phyloP scores from a whole-genome alignment of 35 echinoderm and acorn worm genomes.

The Eucidaris tribuloides region DNA sequence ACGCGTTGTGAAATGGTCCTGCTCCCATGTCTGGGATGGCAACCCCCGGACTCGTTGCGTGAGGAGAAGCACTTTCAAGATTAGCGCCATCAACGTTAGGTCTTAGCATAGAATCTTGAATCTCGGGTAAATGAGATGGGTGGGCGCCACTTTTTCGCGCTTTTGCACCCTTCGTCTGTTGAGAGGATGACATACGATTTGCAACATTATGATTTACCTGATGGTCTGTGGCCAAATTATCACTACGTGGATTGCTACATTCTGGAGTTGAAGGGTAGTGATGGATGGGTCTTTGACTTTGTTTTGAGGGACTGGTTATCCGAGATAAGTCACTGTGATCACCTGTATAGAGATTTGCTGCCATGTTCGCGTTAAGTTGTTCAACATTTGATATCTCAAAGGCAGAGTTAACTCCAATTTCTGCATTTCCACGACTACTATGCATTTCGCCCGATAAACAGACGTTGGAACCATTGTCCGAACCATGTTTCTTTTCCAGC shows the following conservation, averaged over 20 bases:
- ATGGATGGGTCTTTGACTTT: neutral
- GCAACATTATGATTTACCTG: too few relatives aligned
- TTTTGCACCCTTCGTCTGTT: neutral
- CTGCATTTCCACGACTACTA: too few relatives aligned
- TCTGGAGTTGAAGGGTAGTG: neutral
- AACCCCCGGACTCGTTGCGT: neutral
- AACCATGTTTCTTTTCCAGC: too few relatives aligned
- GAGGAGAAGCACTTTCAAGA: neutral
- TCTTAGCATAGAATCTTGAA: neutral
- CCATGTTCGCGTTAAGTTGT: neutral
- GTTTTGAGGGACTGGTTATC: neutral
- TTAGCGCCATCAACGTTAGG: neutral
- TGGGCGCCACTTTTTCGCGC: neutral
- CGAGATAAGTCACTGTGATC: neutral
- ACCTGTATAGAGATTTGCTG: neutral
- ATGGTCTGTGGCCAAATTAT: too few relatives aligned
- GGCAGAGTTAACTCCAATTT: neutral
- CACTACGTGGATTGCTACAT: neutral
- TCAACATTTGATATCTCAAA: neutral
- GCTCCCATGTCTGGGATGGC: neutral
- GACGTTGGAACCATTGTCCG: too few relatives aligned
- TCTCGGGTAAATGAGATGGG: neutral
- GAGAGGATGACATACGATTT: neutral
- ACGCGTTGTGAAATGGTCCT: too few relatives aligned
- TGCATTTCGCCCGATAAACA: too few relatives aligned